Conservation (phyloP, 2,888 invertebrate species). For the Heliconius aoede region DNA sequence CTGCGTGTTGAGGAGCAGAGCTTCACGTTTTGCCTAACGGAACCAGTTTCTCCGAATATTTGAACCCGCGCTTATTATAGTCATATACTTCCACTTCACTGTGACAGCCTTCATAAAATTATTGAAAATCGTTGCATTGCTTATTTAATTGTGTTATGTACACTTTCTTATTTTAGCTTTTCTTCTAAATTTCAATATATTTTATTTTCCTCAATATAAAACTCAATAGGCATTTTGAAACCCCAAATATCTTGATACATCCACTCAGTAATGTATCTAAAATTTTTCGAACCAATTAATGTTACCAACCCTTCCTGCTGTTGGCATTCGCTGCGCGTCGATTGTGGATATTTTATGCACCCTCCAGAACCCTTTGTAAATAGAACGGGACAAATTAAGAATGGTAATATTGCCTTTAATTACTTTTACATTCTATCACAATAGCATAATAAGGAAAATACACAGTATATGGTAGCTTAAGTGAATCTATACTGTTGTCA, state of each 20-base stretch:
- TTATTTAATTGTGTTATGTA: too few species aligned
- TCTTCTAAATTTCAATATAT: not conserved
- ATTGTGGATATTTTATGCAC: constrained; percentile 40
- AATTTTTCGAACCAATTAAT: constrained; percentile 55
- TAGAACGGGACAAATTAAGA: constrained; percentile 37
- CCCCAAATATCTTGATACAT: not conserved
- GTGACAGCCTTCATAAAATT: too few species aligned
- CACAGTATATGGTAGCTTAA: too few species aligned
- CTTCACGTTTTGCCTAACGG: too few species aligned
- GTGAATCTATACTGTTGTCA: too few species aligned
- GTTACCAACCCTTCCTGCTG: constrained; percentile 55
- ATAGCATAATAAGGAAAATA: not conserved
- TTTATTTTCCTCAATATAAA: not conserved
- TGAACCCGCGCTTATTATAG: too few species aligned
- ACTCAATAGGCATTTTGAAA: not conserved
- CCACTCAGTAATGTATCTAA: constrained; percentile 32
- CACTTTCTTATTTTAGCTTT: too few species aligned
- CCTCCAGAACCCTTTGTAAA: constrained; percentile 39
- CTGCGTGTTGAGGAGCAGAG: too few species aligned
- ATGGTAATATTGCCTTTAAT: constrained; percentile 36
- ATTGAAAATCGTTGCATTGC: too few species aligned
- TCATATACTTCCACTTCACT: too few species aligned
- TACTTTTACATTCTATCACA: constrained; percentile 27
- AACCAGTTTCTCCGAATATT: too few species aligned
- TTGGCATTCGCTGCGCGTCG: constrained; percentile 39